Evolutionary conservation across 2,797 vertebrate species (phyloP).

Genomic region (Neosilurus hyrtlii): DNA sequence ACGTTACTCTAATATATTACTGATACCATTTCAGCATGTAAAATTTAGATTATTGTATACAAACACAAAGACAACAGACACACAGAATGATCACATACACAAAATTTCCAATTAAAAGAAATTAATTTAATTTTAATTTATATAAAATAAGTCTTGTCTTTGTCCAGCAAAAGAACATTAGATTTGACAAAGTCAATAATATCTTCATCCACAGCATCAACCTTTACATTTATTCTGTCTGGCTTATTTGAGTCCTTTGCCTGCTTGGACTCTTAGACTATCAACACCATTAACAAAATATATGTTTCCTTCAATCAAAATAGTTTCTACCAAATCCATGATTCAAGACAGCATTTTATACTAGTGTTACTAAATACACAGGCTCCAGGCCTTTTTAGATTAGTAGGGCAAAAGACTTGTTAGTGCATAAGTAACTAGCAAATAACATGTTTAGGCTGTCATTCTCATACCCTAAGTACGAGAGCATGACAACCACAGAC

Average conservation of each 20-base stretch:
- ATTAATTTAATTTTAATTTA: conserved; percentile 72
- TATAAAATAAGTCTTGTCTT: conserved; percentile 70
- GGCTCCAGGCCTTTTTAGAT: conserved; percentile 70
- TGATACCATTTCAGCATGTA: not conserved
- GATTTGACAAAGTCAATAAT: conserved; percentile 50
- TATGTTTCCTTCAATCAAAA: conserved; percentile 38
- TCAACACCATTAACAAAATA: conserved; percentile 49
- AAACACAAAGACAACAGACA: conserved; percentile 10
- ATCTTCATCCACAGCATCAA: conserved; percentile 56
- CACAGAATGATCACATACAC: conserved; percentile 54
- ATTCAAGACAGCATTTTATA: conserved; percentile 31
- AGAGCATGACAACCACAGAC: not conserved
- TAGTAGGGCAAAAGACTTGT: conserved; percentile 42
- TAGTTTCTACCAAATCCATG: conserved; percentile 14
- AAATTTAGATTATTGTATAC: not conserved
- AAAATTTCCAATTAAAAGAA: conserved; percentile 57
- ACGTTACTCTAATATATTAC: not conserved
- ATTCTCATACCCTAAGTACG: conserved; percentile 17
- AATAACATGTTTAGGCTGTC: conserved; percentile 23
- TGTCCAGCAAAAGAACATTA: conserved; percentile 77
- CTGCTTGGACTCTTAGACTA: conserved; percentile 67
- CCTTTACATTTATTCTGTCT: conserved; percentile 58
- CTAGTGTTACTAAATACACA: conserved; percentile 37
- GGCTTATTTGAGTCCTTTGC: conserved; percentile 65
- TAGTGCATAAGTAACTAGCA: conserved; percentile 59